A percentile compares a stretch with the other conserved stretches of the same genome.
These are phyloP conservation scores for Thalpophila matura DNA, from an alignment of 2,888 invertebrate genomes.

Conservation along the genomic window DNA sequence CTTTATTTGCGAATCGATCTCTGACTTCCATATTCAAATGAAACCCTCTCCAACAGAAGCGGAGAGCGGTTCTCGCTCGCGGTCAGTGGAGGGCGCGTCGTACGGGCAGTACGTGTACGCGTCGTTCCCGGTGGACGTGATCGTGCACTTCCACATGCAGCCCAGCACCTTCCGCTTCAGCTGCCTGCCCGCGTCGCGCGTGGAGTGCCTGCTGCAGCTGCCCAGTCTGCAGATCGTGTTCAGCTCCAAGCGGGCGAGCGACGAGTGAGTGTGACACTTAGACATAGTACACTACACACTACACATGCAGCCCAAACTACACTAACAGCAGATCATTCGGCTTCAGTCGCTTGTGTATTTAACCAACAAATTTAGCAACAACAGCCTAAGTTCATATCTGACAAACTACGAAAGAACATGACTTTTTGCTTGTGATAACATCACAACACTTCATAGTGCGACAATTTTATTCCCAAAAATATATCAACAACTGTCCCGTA, in stretches of 20 bases:
- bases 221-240: constrained; percentile 99
- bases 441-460: too few relatives aligned
- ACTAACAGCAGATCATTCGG: too few relatives aligned
- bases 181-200: constrained; percentile 98
- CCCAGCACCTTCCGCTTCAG: constrained; percentile 99
- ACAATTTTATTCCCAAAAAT: too few relatives aligned
- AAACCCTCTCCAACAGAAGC: constrained; percentile 74
- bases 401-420: too few relatives aligned
- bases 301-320: background rate
- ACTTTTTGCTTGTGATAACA: too few relatives aligned
- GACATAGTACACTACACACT: background rate
- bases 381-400: too few relatives aligned
- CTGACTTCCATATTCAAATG: background rate
- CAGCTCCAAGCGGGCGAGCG: constrained; percentile 97
- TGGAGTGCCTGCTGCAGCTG: constrained; percentile 98
- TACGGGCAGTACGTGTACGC: constrained; percentile 96
- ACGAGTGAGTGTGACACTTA: constrained; percentile 91
- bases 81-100: constrained; percentile 87
- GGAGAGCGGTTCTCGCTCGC: constrained; percentile 70
- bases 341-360: too few relatives aligned
- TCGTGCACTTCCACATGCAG: constrained; percentile 99
- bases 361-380: too few relatives aligned
- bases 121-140: constrained; percentile 99
- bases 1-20: too few relatives aligned
- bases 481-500: too few relatives aligned